A percentile compares a stretch with the other conserved stretches of the same genome.
phyloP scores from a whole-genome alignment of 2,113 vertebrate genomes.

The Callaeas wilsoni region DNA sequence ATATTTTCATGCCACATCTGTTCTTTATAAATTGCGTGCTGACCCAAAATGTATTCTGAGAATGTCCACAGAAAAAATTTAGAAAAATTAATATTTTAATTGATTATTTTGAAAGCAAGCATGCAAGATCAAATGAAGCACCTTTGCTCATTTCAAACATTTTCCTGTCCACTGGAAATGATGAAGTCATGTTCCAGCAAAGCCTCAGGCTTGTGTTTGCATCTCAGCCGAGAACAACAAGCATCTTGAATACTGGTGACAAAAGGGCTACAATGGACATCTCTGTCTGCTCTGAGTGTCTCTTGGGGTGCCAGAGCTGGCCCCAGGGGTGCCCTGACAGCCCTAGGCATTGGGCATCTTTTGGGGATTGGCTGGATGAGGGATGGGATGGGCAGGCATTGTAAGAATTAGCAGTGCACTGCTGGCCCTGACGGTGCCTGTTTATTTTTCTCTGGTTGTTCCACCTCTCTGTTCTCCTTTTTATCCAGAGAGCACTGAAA shows the following conservation, averaged over 20 bases:
- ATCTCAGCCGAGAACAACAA: fast-evolving
- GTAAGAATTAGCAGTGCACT: neutral
- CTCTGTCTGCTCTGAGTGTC: neutral
- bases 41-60: neutral
- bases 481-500: neutral
- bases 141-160: neutral
- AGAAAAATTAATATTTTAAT: neutral
- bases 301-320: neutral
- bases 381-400: neutral
- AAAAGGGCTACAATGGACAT: neutral
- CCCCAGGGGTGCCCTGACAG: neutral
- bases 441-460: neutral
- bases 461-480: neutral
- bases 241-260: neutral
- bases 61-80: neutral
- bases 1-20: neutral
- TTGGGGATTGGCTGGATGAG: neutral
- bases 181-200: neutral
- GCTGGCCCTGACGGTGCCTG: neutral
- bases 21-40: neutral
- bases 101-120: too few relatives aligned
- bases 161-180: neutral
- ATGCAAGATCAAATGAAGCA: neutral
- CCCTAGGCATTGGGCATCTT: neutral
- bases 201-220: neutral